Evolutionary conservation across 2,113 vertebrate species (phyloP), one percentile per base, ranked within the genome.

Genomic region (Macheiramphus alcinus): DNA sequence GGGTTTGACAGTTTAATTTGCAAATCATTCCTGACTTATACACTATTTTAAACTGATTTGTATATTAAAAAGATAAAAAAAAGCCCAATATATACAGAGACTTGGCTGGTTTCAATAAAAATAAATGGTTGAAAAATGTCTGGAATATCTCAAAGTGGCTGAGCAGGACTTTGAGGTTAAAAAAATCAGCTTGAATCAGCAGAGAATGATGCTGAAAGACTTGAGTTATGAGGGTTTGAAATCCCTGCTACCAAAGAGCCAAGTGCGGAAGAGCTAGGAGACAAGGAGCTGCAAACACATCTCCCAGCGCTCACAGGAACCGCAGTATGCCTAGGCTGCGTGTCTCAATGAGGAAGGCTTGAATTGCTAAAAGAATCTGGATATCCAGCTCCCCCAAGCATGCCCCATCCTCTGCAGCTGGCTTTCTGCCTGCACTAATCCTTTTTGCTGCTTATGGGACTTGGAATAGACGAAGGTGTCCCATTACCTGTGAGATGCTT

Each of bases 91-190:
- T 97, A 97, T 95, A 95, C 91, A 91, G 84, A 97, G 74, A 95
- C 93, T 97, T 97, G 97, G 91, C 94, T 95, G 70, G 55, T 82
- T 96, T 96, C 81, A 91, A 88, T 96, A 95, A 95, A 97, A 97
- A 95, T 93, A 97, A 95, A 96, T 95, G 91, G 70, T 83, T 97
- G 91, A 95, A 94, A 96, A 95, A 96, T 94, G 71, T 97, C 96
- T 97, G 97, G 95, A 93, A 95, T 95, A 97, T 94, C 81, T 97
- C 94, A 96, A 80, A 91, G 83, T 2, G 10, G 45, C 66, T 89
- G 58, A 82, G 31, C 71, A 68, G 84, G 80, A 66, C 78, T 91
- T 84, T 58, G 84, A 96, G 86, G 32, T 94, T 95, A 93, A 93
- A 91, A 95, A 86, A 79, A 93, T 76, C 78, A 82, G 89, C 81